Evolutionary conservation across 2,888 invertebrate genomes (phyloP).

Genomic region (Lottia scabra): DNA sequence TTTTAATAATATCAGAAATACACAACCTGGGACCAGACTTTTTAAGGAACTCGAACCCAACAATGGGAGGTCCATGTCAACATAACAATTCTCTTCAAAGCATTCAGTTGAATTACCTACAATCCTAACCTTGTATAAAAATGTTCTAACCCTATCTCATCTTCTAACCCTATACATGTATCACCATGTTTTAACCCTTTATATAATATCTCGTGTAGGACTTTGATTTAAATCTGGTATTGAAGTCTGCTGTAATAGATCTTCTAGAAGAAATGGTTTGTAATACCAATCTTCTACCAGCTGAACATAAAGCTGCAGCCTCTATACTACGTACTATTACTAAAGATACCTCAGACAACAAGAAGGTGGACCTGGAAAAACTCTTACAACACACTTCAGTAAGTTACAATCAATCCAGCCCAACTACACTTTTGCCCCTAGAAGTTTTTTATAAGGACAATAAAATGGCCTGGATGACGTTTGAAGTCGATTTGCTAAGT

Average conservation of each 20-base stretch:
- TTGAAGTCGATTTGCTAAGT: too few relatives aligned
- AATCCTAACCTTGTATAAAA: too few relatives aligned
- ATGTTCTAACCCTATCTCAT: too few relatives aligned
- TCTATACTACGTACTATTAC: slow-evolving; percentile 82
- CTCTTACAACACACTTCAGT: slow-evolving; percentile 79
- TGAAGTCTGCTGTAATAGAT: slow-evolving; percentile 84
- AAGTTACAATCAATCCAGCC: slow-evolving; percentile 25
- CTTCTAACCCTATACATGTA: background rate
- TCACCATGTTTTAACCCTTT: background rate
- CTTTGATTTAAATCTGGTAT: slow-evolving; percentile 80
- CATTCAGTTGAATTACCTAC: too few relatives aligned
- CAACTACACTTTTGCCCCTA: too few relatives aligned
- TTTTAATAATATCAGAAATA: too few relatives aligned
- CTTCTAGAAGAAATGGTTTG: slow-evolving; percentile 89
- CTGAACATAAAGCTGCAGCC: slow-evolving; percentile 89
- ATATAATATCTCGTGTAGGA: slow-evolving; percentile 71
- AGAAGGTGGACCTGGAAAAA: slow-evolving; percentile 77
- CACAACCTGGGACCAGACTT: too few relatives aligned
- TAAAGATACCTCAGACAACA: slow-evolving; percentile 78
- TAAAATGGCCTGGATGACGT: too few relatives aligned
- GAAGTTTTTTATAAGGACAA: too few relatives aligned
- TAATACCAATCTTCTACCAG: slow-evolving; percentile 82
- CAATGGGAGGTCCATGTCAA: too few relatives aligned
- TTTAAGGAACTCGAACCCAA: too few relatives aligned
- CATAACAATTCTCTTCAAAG: too few relatives aligned